A percentile compares a stretch with the other conserved stretches of the same genome.
Conservation (phyloP, 2,888 invertebrate genomes). For the Cyaniris semiargus region DNA sequence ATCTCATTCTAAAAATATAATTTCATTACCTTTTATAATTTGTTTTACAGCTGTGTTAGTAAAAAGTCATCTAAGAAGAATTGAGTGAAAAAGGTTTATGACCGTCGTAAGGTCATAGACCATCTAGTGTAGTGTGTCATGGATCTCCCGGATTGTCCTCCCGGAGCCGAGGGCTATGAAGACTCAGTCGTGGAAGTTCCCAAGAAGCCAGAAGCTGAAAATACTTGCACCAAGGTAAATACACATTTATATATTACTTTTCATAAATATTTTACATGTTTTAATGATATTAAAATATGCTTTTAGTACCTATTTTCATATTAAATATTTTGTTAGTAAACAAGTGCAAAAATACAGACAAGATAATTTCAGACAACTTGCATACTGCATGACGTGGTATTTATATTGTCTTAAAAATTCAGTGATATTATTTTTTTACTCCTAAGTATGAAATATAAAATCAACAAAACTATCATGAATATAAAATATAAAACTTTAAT, state of each 20-base stretch:
- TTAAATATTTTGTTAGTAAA: neutral
- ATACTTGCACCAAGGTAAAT: conserved; percentile 71
- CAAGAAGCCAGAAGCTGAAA: conserved; percentile 54
- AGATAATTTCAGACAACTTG: neutral
- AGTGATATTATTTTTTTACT: neutral
- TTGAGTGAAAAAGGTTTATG: conserved; percentile 56
- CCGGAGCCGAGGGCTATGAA: conserved; percentile 73
- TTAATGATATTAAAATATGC: neutral
- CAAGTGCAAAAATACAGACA: neutral
- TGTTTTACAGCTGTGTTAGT: conserved; percentile 43
- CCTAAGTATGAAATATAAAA: too few species aligned
- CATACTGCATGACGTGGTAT: neutral
- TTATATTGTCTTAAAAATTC: neutral
- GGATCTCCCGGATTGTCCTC: conserved; percentile 75
- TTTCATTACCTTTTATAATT: conserved; percentile 37
- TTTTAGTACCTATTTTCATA: neutral
- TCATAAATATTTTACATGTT: conserved; percentile 23
- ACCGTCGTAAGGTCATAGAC: conserved; percentile 67
- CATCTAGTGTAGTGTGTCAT: conserved; percentile 73
- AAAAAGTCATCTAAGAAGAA: conserved; percentile 40
- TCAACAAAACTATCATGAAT: too few species aligned
- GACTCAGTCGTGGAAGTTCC: conserved; percentile 68
- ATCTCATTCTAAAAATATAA: conserved; percentile 21
- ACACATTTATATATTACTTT: conserved; percentile 40
- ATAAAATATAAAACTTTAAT: too few species aligned